Percentiles rank a stretch among this genome's conserved stretches.
Evolutionary conservation across 2,113 vertebrate species (phyloP).

Genomic region (Guaruba guarouba): DNA sequence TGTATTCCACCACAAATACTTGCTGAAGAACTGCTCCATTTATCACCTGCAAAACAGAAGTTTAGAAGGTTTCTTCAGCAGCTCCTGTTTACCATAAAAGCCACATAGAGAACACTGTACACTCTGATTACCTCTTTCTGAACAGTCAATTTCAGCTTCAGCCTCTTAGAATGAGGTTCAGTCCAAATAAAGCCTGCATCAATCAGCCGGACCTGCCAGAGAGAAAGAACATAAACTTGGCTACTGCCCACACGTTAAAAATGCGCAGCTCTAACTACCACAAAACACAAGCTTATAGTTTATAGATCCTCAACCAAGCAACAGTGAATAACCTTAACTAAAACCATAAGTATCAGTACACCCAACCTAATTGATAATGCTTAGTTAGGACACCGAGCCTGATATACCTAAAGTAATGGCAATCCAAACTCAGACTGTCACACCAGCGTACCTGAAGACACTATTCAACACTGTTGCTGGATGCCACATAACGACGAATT

Average conservation of each 20-base stretch:
- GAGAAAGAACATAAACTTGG: neutral
- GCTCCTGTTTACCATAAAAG: neutral
- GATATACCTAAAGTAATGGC: neutral
- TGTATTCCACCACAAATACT: slow-evolving; percentile 92
- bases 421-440: neutral
- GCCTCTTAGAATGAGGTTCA: slow-evolving; percentile 95
- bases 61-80: neutral
- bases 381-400: neutral
- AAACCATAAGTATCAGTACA: fast-evolving
- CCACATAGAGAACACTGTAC: neutral
- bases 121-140: slow-evolving; percentile 90
- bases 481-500: neutral
- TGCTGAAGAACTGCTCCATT: slow-evolving; percentile 97
- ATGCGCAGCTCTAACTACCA: neutral
- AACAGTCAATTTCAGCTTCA: slow-evolving; percentile 93
- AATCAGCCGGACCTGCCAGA: slow-evolving; percentile 87
- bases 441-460: neutral
- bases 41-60: slow-evolving; percentile 82
- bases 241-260: fast-evolving
- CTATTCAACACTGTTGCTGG: too few species aligned
- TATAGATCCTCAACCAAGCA: neutral
- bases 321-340: neutral
- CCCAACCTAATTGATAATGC: neutral
- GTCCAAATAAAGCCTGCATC: slow-evolving; percentile 98
- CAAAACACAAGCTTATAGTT: neutral